Percentiles rank a stretch among this genome's conserved stretches.
Conservation (phyloP, 2,113 vertebrate species). For the Tyrannus savana region DNA sequence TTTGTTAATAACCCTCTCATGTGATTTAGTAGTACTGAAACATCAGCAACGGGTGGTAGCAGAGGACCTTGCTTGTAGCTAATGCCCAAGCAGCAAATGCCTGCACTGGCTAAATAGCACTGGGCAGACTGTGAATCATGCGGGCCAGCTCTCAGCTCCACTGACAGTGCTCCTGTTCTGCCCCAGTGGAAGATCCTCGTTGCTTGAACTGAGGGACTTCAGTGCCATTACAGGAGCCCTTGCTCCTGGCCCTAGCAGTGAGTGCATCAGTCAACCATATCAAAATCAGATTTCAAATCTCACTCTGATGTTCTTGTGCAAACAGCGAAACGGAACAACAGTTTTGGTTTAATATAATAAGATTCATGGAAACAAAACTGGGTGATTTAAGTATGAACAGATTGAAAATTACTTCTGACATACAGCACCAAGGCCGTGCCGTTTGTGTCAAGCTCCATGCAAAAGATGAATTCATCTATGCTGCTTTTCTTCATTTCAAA, state of each 20-base stretch:
- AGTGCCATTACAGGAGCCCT: not conserved
- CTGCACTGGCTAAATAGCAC: not conserved
- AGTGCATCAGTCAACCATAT: not conserved
- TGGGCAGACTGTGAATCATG: not conserved
- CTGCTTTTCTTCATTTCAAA: not conserved
- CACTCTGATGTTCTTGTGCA: not conserved
- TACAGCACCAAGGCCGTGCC: not conserved
- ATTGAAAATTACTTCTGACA: not conserved
- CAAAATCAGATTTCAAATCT: not conserved
- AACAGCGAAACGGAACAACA: not conserved
- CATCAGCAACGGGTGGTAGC: not conserved
- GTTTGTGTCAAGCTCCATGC: not conserved
- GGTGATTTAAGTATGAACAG: not conserved
- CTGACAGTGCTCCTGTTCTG: not conserved
- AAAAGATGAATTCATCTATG: not conserved
- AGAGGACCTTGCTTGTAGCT: not conserved
- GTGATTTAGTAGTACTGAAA: not conserved
- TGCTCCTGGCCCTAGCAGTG: not conserved
- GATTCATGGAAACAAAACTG: not conserved
- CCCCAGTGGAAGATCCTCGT: not conserved
- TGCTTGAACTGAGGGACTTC: not conserved
- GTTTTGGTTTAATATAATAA: not conserved
- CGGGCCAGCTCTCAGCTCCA: not conserved
- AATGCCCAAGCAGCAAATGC: accelerated
- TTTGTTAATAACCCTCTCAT: not conserved